phyloP scores from a whole-genome alignment of 2,797 vertebrate species.

The Chaetophractus vellerosus region DNA sequence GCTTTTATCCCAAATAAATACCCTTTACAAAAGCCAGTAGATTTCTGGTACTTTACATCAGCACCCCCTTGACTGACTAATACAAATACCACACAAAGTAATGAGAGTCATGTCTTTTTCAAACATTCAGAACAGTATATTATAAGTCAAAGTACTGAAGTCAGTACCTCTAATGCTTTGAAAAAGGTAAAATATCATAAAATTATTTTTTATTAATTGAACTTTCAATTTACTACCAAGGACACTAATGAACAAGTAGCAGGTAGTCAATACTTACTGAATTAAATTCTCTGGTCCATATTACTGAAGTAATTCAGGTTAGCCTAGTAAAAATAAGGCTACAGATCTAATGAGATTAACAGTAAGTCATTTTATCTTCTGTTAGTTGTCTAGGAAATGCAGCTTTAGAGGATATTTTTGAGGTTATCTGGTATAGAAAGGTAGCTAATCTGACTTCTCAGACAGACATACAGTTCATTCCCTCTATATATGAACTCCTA shows the following conservation, averaged over 20 bases:
- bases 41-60: no score
- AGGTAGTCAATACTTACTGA: not conserved
- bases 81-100: no score
- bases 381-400: not conserved
- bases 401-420: not conserved
- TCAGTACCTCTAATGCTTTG: not conserved
- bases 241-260: not conserved
- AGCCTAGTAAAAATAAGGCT: not conserved
- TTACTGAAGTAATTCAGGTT: not conserved
- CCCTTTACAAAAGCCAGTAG: no score
- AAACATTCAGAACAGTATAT: not conserved
- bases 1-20: no score
- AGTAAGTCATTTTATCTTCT: not conserved
- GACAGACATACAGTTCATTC: no score
- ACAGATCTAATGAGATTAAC: not conserved
- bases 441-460: not conserved
- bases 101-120: not conserved
- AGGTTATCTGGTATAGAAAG: not conserved
- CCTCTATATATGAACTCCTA: no score
- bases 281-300: constrained; percentile 1
- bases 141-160: not conserved
- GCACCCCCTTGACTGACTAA: no score
- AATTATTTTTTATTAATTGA: not conserved
- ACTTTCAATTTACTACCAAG: not conserved
- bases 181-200: constrained; percentile 14